These are phyloP conservation scores for Albula glossodonta DNA, from an alignment of 2,113 vertebrate species.

Conservation along the genomic window DNA sequence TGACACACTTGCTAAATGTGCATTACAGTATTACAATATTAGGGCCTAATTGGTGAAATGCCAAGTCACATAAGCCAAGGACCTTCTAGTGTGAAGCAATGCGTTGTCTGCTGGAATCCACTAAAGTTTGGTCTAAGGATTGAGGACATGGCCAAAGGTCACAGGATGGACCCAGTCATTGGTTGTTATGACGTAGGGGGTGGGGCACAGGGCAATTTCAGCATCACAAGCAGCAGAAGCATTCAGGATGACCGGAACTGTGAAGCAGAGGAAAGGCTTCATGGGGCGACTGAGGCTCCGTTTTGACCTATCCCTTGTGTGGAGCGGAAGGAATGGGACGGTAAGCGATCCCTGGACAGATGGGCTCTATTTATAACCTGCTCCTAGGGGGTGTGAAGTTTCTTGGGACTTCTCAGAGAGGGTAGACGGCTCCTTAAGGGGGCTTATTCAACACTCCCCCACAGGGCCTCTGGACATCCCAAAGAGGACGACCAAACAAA, in stretches of 20 bases:
- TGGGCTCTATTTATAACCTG: conserved; percentile 71
- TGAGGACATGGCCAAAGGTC: neutral
- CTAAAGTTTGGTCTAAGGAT: neutral
- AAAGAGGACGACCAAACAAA: neutral
- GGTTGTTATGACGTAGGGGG: neutral
- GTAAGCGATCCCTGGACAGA: conserved; percentile 60
- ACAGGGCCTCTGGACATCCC: neutral
- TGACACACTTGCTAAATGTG: neutral
- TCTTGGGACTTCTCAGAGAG: conserved; percentile 38
- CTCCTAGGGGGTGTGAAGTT: conserved; percentile 61
- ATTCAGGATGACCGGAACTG: neutral
- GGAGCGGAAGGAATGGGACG: conserved; percentile 19
- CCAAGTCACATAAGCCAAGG: neutral
- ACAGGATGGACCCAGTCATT: neutral
- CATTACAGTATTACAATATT: neutral
- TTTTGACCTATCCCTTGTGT: neutral
- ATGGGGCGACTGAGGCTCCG: conserved; percentile 6
- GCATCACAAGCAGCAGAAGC: neutral
- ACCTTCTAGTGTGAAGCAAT: neutral
- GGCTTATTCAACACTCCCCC: conserved; percentile 17
- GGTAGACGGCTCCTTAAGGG: conserved; percentile 44
- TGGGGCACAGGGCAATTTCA: neutral
- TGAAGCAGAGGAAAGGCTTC: neutral
- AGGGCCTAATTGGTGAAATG: neutral
- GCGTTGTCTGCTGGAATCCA: neutral